phyloP scores from a whole-genome alignment of 2,797 vertebrate genomes.

The Somateria mollissima region DNA sequence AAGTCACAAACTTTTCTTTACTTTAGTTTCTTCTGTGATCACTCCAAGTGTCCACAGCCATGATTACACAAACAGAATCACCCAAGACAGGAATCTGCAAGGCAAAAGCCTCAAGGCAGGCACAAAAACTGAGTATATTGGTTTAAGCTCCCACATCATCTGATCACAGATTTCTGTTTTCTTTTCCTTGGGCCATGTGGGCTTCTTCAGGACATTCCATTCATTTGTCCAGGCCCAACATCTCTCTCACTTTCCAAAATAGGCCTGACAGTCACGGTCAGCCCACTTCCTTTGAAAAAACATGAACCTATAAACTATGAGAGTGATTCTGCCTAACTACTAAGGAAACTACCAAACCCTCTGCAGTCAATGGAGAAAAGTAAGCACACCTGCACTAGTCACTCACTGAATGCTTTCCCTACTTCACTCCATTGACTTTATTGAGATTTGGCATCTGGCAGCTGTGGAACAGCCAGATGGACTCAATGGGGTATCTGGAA shows the following conservation, averaged over 20 bases:
- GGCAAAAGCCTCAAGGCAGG: not conserved
- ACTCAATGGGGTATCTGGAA: not conserved
- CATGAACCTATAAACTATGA: not conserved
- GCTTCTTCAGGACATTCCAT: constrained; percentile 49
- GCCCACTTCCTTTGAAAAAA: not conserved
- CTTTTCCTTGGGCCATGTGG: not conserved
- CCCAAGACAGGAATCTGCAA: not conserved
- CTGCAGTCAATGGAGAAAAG: not conserved
- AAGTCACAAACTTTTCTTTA: not conserved
- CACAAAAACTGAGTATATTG: not conserved
- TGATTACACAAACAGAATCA: not conserved
- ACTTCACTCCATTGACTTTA: not conserved
- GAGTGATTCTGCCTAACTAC: not conserved
- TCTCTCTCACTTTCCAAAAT: constrained; percentile 22
- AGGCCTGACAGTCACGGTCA: not conserved
- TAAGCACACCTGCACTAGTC: not conserved
- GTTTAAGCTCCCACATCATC: not conserved
- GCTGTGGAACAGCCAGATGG: not conserved
- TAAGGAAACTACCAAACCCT: not conserved
- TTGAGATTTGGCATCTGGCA: not conserved
- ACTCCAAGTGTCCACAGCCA: not conserved
- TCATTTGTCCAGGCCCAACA: constrained; percentile 2
- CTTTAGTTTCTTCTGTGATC: not conserved
- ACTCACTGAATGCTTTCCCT: not conserved
- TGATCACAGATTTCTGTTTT: not conserved